These are phyloP conservation scores for Camponotus floridanus DNA, from an alignment of 1,140 invertebrate species.

Conservation along the genomic window DNA sequence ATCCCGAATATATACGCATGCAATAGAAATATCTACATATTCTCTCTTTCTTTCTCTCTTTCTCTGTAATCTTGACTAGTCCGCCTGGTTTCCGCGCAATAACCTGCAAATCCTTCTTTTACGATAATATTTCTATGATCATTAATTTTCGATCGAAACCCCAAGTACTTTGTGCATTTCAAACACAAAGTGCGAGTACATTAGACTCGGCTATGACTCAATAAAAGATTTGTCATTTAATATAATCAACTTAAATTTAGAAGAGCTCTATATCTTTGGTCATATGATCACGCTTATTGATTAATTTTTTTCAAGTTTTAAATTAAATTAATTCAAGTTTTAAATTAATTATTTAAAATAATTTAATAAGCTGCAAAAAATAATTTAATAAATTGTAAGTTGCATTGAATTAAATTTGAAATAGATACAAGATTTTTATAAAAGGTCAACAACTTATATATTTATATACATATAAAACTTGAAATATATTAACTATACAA, in stretches of 20 bases:
- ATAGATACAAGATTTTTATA: no score
- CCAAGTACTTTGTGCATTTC: slow-evolving; percentile 2
- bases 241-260: background rate
- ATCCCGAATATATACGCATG: slow-evolving; percentile 66
- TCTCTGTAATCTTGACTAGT: slow-evolving; percentile 67
- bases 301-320: background rate
- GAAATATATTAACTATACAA: background rate
- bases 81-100: slow-evolving; percentile 69
- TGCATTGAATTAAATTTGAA: background rate
- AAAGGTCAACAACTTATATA: background rate
- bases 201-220: slow-evolving; percentile 1
- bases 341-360: no score
- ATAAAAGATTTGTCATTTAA: background rate
- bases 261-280: background rate
- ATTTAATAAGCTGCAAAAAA: no score
- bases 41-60: no score
- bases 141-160: slow-evolving; percentile 73
- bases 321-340: background rate
- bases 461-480: background rate
- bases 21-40: slow-evolving; percentile 70
- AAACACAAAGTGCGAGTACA: slow-evolving; percentile 16
- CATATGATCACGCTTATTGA: background rate
- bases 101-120: slow-evolving; percentile 73
- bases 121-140: slow-evolving; percentile 56
- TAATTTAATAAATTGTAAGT: background rate